phyloP scores from a whole-genome alignment of 2,888 invertebrate species.

The Xylota sylvarum region DNA sequence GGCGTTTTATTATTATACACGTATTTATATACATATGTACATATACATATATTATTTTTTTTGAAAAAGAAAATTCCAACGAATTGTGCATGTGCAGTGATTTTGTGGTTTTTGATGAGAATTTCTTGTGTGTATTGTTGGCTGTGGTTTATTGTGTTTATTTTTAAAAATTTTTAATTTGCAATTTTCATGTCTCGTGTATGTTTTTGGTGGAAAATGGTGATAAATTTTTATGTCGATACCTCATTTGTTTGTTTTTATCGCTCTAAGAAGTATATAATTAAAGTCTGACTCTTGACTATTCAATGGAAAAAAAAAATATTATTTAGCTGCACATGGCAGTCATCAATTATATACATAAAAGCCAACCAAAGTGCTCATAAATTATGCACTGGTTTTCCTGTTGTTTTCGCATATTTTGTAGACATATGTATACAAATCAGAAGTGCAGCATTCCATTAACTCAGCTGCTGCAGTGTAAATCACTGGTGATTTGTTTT shows the following conservation, averaged over 20 bases:
- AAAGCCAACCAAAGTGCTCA: background rate
- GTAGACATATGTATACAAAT: background rate
- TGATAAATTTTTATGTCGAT: constrained; percentile 38
- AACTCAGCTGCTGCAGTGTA: background rate
- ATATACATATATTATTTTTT: too few species aligned
- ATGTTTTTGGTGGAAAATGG: background rate
- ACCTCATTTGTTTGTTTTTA: constrained; percentile 18
- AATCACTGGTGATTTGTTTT: background rate
- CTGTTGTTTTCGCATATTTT: background rate
- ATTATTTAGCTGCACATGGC: background rate
- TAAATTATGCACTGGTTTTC: constrained; percentile 8
- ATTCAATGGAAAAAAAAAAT: background rate
- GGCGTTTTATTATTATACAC: constrained; percentile 12
- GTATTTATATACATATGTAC: background rate
- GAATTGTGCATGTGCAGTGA: constrained; percentile 56
- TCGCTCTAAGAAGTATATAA: background rate
- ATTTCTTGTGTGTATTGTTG: constrained; percentile 2
- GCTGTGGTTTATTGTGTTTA: constrained; percentile 28
- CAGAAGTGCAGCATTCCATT: background rate
- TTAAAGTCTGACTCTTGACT: background rate
- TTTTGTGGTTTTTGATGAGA: constrained; percentile 46
- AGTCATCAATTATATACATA: constrained; percentile 15
- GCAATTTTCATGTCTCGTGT: constrained; percentile 23
- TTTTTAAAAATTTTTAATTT: constrained; percentile 41
- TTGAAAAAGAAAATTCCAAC: constrained; percentile 38